phyloP scores from a whole-genome alignment of 1,140 invertebrate species.

The Cryptotermes secundus region DNA sequence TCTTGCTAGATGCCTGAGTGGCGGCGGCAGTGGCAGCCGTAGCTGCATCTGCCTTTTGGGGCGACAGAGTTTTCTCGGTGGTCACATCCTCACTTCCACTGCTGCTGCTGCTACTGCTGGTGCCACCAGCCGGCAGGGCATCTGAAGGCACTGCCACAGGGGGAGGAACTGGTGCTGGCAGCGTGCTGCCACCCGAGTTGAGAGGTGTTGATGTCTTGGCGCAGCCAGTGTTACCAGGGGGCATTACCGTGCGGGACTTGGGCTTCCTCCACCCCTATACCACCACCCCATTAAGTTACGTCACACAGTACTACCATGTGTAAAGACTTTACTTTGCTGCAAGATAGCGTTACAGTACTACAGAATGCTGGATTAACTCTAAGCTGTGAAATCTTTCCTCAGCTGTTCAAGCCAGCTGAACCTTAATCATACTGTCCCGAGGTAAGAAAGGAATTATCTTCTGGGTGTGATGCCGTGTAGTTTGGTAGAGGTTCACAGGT shows the following conservation, averaged over 20 bases:
- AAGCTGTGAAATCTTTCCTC: too few species aligned
- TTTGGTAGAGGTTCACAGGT: too few species aligned
- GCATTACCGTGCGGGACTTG: constrained; percentile 71
- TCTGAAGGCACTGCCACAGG: not conserved
- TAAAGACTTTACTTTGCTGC: too few species aligned
- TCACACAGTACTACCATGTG: too few species aligned
- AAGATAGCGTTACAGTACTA: too few species aligned
- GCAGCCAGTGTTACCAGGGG: constrained; percentile 49
- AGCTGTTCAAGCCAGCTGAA: too few species aligned
- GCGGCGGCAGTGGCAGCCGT: constrained; percentile 23
- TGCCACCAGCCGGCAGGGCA: constrained; percentile 11
- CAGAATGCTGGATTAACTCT: too few species aligned
- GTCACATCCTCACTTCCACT: constrained; percentile 26
- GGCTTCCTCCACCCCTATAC: constrained; percentile 71
- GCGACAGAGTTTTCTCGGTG: constrained; percentile 28
- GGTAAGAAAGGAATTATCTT: too few species aligned
- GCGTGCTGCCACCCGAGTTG: constrained; percentile 39
- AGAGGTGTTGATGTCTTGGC: constrained; percentile 44
- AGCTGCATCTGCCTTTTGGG: constrained; percentile 23
- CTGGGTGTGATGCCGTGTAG: too few species aligned
- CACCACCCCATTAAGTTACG: not conserved
- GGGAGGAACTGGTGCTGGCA: not conserved
- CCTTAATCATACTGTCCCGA: too few species aligned
- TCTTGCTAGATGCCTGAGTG: constrained; percentile 31
- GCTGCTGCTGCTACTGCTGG: constrained; percentile 26